Conservation (phyloP, 1,140 invertebrate genomes). For the Drosophila navojoa region DNA sequence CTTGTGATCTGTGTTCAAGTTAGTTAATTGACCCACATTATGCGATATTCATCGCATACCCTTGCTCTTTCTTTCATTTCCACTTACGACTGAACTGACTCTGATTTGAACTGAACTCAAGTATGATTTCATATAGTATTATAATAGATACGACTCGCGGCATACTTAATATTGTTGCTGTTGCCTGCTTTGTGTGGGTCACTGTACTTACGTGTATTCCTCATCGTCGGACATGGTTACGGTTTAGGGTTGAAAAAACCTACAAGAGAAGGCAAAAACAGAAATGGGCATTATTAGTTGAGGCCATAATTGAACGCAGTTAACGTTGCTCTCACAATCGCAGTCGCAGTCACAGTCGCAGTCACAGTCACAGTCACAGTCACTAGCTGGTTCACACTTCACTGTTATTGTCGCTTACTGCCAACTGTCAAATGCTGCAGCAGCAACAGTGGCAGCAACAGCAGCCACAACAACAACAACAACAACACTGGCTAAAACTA, state of each 20-base stretch:
- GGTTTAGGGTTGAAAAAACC: slow-evolving; percentile 86
- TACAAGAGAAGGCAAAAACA: slow-evolving; percentile 35
- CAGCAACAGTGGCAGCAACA: slow-evolving; percentile 13
- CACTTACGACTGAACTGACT: slow-evolving; percentile 25
- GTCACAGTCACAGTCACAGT: slow-evolving; percentile 30
- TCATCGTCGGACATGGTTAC: slow-evolving; percentile 90
- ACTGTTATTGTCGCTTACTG: slow-evolving; percentile 3
- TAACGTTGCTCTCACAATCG: slow-evolving; percentile 13
- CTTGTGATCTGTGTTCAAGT: not conserved
- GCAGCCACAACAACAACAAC: slow-evolving; percentile 9
- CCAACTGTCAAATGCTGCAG: slow-evolving; percentile 9
- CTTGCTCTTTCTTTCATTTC: not conserved
- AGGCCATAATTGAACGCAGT: slow-evolving; percentile 6
- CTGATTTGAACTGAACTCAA: slow-evolving; percentile 17
- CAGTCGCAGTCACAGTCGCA: slow-evolving; percentile 28
- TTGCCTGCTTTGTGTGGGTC: not conserved
- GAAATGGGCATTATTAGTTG: slow-evolving; percentile 18
- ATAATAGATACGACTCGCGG: slow-evolving; percentile 12
- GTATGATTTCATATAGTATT: not conserved
- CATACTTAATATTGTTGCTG: slow-evolving; percentile 47
- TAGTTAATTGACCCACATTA: not conserved
- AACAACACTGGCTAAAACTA: slow-evolving; percentile 29
- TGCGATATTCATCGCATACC: not conserved
- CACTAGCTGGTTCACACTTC: not conserved
- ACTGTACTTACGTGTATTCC: slow-evolving; percentile 88